Evolutionary conservation across 2,113 vertebrate species (phyloP).

Genomic region (Erythrolamprus reginae): DNA sequence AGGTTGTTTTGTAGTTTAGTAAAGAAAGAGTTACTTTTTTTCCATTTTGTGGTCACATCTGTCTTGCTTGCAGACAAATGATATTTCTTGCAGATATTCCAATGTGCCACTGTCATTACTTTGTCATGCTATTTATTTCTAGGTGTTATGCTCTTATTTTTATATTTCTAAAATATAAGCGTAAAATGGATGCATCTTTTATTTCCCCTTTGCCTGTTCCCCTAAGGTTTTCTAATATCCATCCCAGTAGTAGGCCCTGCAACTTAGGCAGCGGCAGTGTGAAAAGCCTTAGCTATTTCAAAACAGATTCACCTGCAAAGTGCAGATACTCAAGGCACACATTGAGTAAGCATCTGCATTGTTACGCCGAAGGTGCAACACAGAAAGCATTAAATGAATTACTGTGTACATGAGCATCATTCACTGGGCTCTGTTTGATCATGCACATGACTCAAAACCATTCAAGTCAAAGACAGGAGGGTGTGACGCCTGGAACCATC

Average conservation of each 20-base stretch:
- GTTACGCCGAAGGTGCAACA: conserved; percentile 20
- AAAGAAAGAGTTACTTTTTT: background rate
- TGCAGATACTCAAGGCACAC: background rate
- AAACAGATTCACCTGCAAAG: background rate
- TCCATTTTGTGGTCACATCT: background rate
- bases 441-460: conserved; percentile 18
- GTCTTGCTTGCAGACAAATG: background rate
- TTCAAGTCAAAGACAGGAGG: background rate
- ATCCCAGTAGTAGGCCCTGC: background rate
- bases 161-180: background rate
- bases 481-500: background rate
- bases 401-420: background rate
- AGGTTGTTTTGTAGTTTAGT: too few species aligned
- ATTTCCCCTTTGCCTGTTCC: background rate
- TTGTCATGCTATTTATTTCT: background rate
- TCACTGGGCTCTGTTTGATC: conserved; percentile 14
- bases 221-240: background rate
- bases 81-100: background rate
- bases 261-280: background rate
- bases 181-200: background rate
- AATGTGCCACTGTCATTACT: background rate
- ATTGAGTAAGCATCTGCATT: background rate
- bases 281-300: conserved; percentile 6
- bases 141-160: background rate
- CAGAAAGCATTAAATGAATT: conserved; percentile 4